A percentile compares a stretch with the other conserved stretches of the same genome.
Conservation (phyloP, 2,113 vertebrate species). For the Myrmophylax atrothorax region DNA sequence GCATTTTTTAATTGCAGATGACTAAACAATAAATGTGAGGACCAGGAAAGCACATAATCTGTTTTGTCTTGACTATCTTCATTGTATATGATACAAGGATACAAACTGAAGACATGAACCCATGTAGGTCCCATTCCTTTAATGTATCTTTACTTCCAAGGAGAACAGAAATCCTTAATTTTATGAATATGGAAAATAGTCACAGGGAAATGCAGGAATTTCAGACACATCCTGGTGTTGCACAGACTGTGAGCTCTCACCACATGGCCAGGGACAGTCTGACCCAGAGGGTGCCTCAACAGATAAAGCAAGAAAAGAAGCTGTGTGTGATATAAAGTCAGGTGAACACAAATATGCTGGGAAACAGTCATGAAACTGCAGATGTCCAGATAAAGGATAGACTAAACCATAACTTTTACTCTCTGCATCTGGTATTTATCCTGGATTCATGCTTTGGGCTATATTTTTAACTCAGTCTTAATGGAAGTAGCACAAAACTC, state of each 20-base stretch:
- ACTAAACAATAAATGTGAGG: background rate
- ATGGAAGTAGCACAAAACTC: background rate
- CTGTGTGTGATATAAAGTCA: background rate
- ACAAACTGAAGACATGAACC: background rate
- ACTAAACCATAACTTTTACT: constrained; percentile 14
- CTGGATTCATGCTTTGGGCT: constrained; percentile 2
- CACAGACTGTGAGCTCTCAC: background rate
- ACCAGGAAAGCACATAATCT: background rate
- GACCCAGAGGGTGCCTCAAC: background rate
- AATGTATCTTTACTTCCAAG: background rate
- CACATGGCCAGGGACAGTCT: background rate
- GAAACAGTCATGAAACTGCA: constrained; percentile 5
- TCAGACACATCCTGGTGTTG: background rate
- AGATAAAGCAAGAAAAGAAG: background rate
- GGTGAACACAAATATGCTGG: background rate
- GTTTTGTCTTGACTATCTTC: background rate
- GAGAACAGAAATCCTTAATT: background rate
- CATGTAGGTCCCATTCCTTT: background rate
- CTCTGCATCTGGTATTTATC: constrained; percentile 12
- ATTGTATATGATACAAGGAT: background rate
- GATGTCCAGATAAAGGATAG: constrained; percentile 13
- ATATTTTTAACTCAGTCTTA: constrained; percentile 26
- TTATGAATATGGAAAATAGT: background rate
- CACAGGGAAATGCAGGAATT: background rate
- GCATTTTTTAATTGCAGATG: background rate